phyloP scores from a whole-genome alignment of 2,797 vertebrate species.

The Gobionotothen gibberifrons region DNA sequence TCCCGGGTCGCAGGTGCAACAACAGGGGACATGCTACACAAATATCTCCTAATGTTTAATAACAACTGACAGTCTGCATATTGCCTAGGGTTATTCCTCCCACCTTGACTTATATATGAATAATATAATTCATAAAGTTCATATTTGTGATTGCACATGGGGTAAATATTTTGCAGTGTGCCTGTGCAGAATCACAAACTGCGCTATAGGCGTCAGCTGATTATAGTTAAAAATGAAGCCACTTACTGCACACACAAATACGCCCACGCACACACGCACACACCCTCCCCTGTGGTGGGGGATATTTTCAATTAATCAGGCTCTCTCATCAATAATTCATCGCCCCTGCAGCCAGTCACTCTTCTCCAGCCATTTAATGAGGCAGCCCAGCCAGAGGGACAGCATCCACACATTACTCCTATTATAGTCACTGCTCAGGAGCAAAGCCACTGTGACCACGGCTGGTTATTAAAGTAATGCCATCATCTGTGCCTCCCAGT shows the following conservation, averaged over 20 bases:
- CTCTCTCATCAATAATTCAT: slow-evolving; percentile 85
- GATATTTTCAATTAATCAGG: slow-evolving; percentile 85
- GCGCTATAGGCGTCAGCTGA: slow-evolving; percentile 58
- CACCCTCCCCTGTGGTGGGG: slow-evolving; percentile 61
- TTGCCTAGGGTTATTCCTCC: slow-evolving; percentile 52
- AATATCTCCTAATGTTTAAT: slow-evolving; percentile 51
- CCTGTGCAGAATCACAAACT: slow-evolving; percentile 51
- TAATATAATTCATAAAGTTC: slow-evolving; percentile 32
- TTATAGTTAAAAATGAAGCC: slow-evolving; percentile 67
- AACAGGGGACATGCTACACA: slow-evolving; percentile 27
- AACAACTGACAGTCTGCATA: slow-evolving; percentile 50
- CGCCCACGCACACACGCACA: slow-evolving; percentile 14
- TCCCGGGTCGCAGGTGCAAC: slow-evolving; percentile 56
- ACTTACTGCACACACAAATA: slow-evolving; percentile 50
- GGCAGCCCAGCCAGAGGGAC: slow-evolving; percentile 73
- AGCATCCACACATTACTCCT: slow-evolving; percentile 70
- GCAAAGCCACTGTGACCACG: slow-evolving; percentile 65
- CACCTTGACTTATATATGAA: slow-evolving; percentile 48
- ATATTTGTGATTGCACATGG: slow-evolving; percentile 37
- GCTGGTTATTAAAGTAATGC: slow-evolving; percentile 69
- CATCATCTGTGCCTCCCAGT: slow-evolving; percentile 64
- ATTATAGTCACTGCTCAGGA: slow-evolving; percentile 67
- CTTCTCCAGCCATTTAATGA: slow-evolving; percentile 82
- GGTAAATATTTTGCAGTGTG: slow-evolving; percentile 41
- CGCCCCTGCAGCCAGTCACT: slow-evolving; percentile 81